These are phyloP conservation scores for Spinus pinus DNA, from an alignment of 2,797 vertebrate genomes.

Conservation along the genomic window DNA sequence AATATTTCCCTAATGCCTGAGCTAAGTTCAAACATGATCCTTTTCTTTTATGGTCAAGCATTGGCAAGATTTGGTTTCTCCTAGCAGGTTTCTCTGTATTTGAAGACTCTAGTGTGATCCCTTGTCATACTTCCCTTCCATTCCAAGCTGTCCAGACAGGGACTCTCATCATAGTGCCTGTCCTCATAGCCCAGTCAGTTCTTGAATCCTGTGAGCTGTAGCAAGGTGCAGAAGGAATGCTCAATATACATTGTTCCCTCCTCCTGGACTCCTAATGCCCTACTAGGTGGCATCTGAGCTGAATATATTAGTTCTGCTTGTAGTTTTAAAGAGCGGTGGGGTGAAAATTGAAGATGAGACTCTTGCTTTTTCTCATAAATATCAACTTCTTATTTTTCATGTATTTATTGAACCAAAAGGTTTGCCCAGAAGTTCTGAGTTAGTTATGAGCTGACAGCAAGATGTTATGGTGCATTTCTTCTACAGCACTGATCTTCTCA, in stretches of 20 bases:
- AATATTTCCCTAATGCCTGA: not conserved
- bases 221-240: not conserved
- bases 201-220: not conserved
- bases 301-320: not conserved
- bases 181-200: not conserved
- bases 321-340: not conserved
- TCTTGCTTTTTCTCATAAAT: not conserved
- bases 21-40: not conserved
- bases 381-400: not conserved
- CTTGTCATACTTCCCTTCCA: not conserved
- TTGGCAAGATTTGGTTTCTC: not conserved
- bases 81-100: not conserved
- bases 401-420: slow-evolving; percentile 1
- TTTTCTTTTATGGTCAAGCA: not conserved
- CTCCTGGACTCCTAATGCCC: not conserved
- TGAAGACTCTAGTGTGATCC: not conserved
- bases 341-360: not conserved
- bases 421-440: slow-evolving; percentile 4
- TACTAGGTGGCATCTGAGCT: not conserved
- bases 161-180: not conserved
- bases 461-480: not conserved
- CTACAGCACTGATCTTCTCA: not conserved
- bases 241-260: not conserved
- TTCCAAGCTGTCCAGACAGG: not conserved
- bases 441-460: not conserved